These are phyloP conservation scores for Sitta europaea DNA, from an alignment of 2,113 vertebrate species.

Conservation along the genomic window DNA sequence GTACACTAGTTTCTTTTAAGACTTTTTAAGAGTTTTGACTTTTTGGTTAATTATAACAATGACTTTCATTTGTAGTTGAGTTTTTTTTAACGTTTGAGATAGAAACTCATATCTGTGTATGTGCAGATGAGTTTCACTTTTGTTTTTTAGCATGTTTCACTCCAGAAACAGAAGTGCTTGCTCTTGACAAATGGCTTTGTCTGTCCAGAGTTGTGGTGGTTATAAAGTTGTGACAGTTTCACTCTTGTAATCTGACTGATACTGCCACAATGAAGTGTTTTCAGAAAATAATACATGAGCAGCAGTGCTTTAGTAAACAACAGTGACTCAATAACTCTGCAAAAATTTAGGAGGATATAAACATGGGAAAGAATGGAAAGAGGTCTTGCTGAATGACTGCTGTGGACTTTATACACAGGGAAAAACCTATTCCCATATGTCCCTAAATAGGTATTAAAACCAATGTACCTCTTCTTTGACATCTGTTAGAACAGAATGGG, in stretches of 20 bases:
- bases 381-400: slow-evolving; percentile 13
- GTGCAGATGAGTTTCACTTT: neutral
- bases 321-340: slow-evolving; percentile 23
- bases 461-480: slow-evolving; percentile 78
- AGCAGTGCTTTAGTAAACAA: slow-evolving; percentile 13
- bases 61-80: neutral
- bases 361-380: slow-evolving; percentile 10
- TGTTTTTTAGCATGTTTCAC: neutral
- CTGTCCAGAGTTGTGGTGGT: neutral
- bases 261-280: neutral
- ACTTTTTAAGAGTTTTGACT: neutral
- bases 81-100: neutral
- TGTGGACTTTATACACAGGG: slow-evolving; percentile 23
- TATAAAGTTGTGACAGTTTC: neutral
- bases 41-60: neutral
- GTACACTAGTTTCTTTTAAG: neutral
- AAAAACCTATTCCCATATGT: slow-evolving; percentile 48
- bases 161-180: neutral
- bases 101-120: neutral
- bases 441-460: slow-evolving; percentile 73
- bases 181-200: neutral
- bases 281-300: slow-evolving; percentile 4
- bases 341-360: slow-evolving; percentile 51
- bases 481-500: slow-evolving; percentile 76
- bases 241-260: neutral